phyloP scores from a whole-genome alignment of 2,888 invertebrate genomes.

The Biston betularia region DNA sequence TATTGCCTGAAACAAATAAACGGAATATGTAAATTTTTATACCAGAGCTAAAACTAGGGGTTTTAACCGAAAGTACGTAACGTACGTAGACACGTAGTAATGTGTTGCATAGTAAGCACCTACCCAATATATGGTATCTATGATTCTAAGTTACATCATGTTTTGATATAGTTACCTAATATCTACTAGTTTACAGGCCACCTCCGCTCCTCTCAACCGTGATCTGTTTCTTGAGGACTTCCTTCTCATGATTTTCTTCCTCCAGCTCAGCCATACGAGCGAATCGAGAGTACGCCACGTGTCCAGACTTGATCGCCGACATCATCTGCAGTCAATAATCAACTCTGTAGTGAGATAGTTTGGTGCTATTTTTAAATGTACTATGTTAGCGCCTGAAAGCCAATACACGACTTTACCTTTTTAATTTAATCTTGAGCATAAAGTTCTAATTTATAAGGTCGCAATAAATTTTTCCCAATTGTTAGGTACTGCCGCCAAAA shows the following conservation, averaged over 20 bases:
- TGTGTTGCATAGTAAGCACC: no score
- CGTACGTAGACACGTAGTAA: no score
- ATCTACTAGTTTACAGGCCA: constrained; percentile 89
- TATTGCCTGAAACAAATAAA: constrained; percentile 47
- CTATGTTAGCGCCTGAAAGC: background rate
- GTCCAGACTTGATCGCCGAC: constrained; percentile 98
- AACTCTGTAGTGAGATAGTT: constrained; percentile 7
- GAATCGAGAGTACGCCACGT: constrained; percentile 97
- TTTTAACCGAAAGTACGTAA: no score
- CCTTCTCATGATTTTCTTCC: constrained; percentile 93
- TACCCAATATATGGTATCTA: no score
- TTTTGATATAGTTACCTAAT: constrained; percentile 22
- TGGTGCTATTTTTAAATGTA: background rate
- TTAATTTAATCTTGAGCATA: no score
- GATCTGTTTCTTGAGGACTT: constrained; percentile 91
- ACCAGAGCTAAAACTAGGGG: background rate
- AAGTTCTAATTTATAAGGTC: no score
- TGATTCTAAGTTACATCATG: background rate
- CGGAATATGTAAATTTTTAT: background rate
- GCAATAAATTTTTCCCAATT: no score
- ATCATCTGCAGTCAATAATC: constrained; percentile 91
- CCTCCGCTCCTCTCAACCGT: constrained; percentile 98
- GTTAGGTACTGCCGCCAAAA: no score
- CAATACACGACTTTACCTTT: no score
- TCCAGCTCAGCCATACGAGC: constrained; percentile 97